Percentiles rank a stretch among this genome's conserved stretches.
Conservation (phyloP, 2,888 invertebrate species). For the Pseudococcus viburni region DNA sequence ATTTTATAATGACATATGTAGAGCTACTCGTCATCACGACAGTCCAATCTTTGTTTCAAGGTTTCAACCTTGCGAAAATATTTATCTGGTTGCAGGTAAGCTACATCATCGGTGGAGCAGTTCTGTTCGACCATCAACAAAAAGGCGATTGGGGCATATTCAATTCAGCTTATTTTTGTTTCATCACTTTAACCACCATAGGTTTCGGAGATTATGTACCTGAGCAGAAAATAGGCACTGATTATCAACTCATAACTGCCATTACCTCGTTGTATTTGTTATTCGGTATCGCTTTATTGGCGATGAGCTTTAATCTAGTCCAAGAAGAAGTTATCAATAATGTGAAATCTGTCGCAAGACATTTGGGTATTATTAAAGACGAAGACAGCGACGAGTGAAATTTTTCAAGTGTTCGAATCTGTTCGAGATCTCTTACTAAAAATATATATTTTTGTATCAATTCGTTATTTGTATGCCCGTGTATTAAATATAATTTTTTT, state of each 20-base stretch:
- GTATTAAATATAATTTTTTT: neutral
- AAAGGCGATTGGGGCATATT: slow-evolving; percentile 85
- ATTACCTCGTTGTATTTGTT: slow-evolving; percentile 92
- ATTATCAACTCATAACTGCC: slow-evolving; percentile 79
- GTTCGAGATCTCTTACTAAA: slow-evolving; percentile 70
- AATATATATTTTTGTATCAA: neutral
- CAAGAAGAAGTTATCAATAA: slow-evolving; percentile 93
- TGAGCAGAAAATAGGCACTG: slow-evolving; percentile 77
- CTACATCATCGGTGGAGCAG: slow-evolving; percentile 91
- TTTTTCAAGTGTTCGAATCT: slow-evolving; percentile 70
- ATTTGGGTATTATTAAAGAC: slow-evolving; percentile 86
- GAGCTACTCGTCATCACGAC: slow-evolving; percentile 32
- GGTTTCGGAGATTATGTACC: slow-evolving; percentile 95
- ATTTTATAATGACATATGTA: slow-evolving; percentile 32
- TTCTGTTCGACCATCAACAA: slow-evolving; percentile 88
- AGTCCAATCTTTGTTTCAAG: neutral
- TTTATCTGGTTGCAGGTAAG: slow-evolving; percentile 74
- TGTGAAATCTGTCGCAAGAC: slow-evolving; percentile 87
- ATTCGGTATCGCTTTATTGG: slow-evolving; percentile 93
- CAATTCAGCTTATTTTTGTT: slow-evolving; percentile 93
- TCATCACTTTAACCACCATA: slow-evolving; percentile 93
- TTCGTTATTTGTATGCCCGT: slow-evolving; percentile 21
- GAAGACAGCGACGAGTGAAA: slow-evolving; percentile 67
- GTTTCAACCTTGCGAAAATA: slow-evolving; percentile 23
- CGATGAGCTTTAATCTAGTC: slow-evolving; percentile 97